Conservation (phyloP, 2,888 invertebrate genomes). For the Dermolepida albohirtum region DNA sequence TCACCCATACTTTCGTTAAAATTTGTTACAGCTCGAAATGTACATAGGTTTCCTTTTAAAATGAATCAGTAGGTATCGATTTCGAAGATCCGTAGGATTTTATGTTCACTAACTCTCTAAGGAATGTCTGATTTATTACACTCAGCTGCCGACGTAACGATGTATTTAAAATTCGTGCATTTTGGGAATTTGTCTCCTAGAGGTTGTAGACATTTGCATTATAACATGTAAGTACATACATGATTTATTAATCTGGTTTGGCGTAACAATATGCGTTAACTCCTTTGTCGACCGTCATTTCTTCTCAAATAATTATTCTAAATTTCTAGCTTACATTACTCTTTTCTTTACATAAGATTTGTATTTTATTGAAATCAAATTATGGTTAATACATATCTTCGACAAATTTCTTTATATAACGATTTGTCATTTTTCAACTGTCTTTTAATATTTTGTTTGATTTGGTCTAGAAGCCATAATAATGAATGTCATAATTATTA, state of each 20-base stretch:
- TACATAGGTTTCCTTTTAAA: slow-evolving; percentile 37
- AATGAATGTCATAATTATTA: too few species aligned
- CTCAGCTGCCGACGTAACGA: slow-evolving; percentile 27
- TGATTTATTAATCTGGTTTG: background rate
- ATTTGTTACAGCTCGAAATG: slow-evolving; percentile 18
- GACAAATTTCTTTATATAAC: too few species aligned
- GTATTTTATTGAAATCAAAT: too few species aligned
- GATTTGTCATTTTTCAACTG: too few species aligned
- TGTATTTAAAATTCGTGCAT: slow-evolving; percentile 31
- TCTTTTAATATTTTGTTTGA: too few species aligned
- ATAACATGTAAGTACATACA: background rate
- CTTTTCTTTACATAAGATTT: too few species aligned
- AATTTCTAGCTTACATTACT: too few species aligned
- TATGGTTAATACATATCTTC: too few species aligned
- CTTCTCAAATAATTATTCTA: too few species aligned
- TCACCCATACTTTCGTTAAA: background rate
- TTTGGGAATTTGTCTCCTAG: slow-evolving; percentile 5
- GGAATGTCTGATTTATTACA: slow-evolving; percentile 37
- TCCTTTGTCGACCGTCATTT: too few species aligned
- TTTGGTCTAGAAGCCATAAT: too few species aligned
- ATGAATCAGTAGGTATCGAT: slow-evolving; percentile 28
- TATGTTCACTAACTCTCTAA: slow-evolving; percentile 26
- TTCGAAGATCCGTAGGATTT: slow-evolving; percentile 27
- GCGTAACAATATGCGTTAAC: too few species aligned
- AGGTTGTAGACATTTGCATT: slow-evolving; percentile 3